Base-by-base conservation (phyloP, 2,888 invertebrate genomes). In the Brenthis hecate region DNA sequence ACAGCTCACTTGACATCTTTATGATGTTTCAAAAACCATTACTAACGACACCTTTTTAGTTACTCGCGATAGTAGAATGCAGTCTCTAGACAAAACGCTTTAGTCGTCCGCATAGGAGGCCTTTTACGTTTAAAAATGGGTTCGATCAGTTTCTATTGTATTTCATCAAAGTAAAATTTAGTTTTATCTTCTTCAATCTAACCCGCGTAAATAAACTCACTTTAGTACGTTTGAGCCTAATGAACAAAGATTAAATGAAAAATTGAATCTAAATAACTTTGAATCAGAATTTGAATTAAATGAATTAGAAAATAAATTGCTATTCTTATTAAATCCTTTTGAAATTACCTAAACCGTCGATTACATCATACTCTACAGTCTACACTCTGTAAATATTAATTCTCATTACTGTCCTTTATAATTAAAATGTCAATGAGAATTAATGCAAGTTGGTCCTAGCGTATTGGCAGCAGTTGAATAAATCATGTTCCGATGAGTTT, bases 31-130 rank as follows among this genome's bases (percentile, higher is more conserved):
- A 88, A 87, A 91, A 86, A 88, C 91, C 92, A 92, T 92, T 91
- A 92, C 89, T 89, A 91, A 91, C 91, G 92, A 92, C 92, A 92
- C 92, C 92, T 91, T 92, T 91, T 92, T 92, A 92, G 92, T 92
- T 92, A 92, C 89, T 81, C 74, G 84, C 80, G 92, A 92, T 92
- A 92, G 83, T 85, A 81, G 56, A 80, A 68, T 74, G 78, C 79
- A 79, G 75, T 75, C 79, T 54, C 75, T 62, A 70, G 76, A 91
- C 88, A 90, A 90, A 88, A 88, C 86, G 86, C 77, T 85, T 81
- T 74, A 74, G 74, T 81, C 74, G 74, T 74, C 75, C 74, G 70
- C 75, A 43, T 67, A 54, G 56, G 60, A 50, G 32, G 60, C 60
- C 36, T 60, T 60, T 60, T 60, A 60, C 48, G 50, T 16, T 32